These are phyloP conservation scores for Varecia variegata DNA, from an alignment of 2,797 vertebrate genomes.

Conservation along the genomic window DNA sequence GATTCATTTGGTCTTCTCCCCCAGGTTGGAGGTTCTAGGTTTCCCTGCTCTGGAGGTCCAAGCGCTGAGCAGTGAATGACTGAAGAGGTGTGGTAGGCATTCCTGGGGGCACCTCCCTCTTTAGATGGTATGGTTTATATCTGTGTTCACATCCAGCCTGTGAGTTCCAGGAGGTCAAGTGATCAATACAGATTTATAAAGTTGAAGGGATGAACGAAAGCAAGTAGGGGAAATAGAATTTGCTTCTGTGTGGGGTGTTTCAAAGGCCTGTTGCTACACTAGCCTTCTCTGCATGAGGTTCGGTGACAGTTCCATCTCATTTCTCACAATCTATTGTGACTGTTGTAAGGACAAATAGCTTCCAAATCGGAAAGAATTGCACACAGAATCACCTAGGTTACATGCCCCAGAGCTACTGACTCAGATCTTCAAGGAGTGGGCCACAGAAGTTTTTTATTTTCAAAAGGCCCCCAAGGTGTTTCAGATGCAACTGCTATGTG, in stretches of 20 bases:
- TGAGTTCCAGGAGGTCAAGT: neutral
- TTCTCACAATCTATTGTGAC: neutral
- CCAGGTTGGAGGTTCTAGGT: neutral
- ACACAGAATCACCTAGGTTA: neutral
- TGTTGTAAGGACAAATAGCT: neutral
- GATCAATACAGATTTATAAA: fast-evolving
- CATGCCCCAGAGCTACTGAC: neutral
- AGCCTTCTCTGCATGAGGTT: fast-evolving
- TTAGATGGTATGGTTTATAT: neutral
- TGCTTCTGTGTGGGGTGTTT: neutral
- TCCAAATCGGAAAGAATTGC: neutral
- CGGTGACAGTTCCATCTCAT: no score
- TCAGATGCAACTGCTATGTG: no score
- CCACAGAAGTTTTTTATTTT: neutral
- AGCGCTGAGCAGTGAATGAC: neutral
- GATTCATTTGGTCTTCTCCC: neutral
- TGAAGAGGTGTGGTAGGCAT: fast-evolving
- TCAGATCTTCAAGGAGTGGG: neutral
- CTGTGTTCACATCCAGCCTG: neutral
- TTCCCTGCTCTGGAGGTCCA: neutral
- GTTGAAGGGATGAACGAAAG: neutral
- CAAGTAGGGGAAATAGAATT: fast-evolving
- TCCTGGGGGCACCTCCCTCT: neutral
- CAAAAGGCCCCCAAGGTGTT: neutral
- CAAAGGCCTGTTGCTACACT: fast-evolving